Percentiles rank a stretch among this genome's conserved stretches.
These are phyloP conservation scores for Scaptomyza tumidula DNA, from an alignment of 2,888 invertebrate species.

Conservation along the genomic window DNA sequence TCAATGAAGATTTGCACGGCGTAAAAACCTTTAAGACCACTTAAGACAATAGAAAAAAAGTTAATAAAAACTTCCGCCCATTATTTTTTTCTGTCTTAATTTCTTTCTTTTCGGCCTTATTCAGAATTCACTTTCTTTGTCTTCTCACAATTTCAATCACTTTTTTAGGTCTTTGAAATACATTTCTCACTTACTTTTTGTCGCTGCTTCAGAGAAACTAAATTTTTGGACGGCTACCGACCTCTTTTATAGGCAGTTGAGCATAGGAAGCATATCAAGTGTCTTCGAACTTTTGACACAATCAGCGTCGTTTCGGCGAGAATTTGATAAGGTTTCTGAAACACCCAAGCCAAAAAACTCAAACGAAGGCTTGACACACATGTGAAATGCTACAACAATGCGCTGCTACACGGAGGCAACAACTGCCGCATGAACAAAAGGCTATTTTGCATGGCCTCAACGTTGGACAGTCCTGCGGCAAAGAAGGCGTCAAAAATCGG, in stretches of 20 bases:
- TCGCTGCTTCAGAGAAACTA: conserved; percentile 52
- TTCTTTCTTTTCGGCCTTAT: background rate
- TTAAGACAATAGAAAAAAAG: background rate
- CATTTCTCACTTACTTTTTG: conserved; percentile 52
- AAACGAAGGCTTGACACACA: conserved; percentile 59
- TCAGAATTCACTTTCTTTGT: background rate
- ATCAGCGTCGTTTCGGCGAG: conserved; percentile 49
- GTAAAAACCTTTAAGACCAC: background rate
- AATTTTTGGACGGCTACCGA: conserved; percentile 27
- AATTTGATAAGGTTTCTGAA: conserved; percentile 50
- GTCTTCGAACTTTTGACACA: conserved; percentile 65
- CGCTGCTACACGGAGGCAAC: conserved; percentile 23
- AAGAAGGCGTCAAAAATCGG: conserved; percentile 66
- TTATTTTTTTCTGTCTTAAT: background rate
- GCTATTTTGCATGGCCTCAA: conserved; percentile 36
- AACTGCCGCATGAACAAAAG: conserved; percentile 60
- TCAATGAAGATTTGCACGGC: background rate
- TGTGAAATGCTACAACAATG: conserved; percentile 45
- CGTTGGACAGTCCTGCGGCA: conserved; percentile 26
- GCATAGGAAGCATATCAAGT: conserved; percentile 45
- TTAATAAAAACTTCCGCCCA: background rate
- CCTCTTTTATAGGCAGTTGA: conserved; percentile 56
- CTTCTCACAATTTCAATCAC: background rate
- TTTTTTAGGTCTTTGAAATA: background rate
- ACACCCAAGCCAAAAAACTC: conserved; percentile 16